Base-by-base conservation (phyloP, 2,888 invertebrate species). In the Lypha dubia region DNA sequence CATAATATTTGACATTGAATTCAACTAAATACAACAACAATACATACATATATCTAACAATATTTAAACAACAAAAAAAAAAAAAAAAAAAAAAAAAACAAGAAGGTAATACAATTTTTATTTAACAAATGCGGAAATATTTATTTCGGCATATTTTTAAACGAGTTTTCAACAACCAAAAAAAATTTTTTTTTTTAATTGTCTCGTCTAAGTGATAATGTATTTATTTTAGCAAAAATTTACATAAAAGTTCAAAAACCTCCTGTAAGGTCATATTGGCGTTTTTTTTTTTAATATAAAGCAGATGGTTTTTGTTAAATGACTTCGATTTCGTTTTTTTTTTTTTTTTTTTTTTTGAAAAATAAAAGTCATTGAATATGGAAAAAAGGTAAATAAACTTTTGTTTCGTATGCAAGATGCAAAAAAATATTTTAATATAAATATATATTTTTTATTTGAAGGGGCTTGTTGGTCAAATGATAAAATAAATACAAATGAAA, bases 361-460 rank as follows among this genome's bases (percentile, higher is more conserved):
- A 53, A 20, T n/a, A 62, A 51, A 71, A 1, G 24, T 49, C n/a
- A 44, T 67, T 63, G 49, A 35, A 44, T 32, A 13, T 11, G 1
- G n/a, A 13, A 28, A 28, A 82, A 79, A 80, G 84, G 84, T 84
- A 80, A 80, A 84, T 68, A 84, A 84, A 84, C 84, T 84, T 80
- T 71, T 46, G 20, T 53, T 51, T 63, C 15, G 17, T 20, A 56
- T 35, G n/a, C 17, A 49, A 9, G 17, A 24, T 62, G 41, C 15
- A 62, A 62, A 24, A 41, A 5, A 7, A 3, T 49, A 8, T 56
- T 41, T 41, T 1, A 17, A 5, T n/a, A n/a, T n/a, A n/a, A n/a
- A n/a, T n/a, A n/a, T n/a, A n/a, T n/a, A n/a, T n/a, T n/a, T n/a
- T 24, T 20, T 20, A n/a, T 20, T 8, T 1, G 3, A 70, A 41